Base-by-base conservation (phyloP, 2,797 vertebrate genomes). In the Arrhamphus sclerolepis region DNA sequence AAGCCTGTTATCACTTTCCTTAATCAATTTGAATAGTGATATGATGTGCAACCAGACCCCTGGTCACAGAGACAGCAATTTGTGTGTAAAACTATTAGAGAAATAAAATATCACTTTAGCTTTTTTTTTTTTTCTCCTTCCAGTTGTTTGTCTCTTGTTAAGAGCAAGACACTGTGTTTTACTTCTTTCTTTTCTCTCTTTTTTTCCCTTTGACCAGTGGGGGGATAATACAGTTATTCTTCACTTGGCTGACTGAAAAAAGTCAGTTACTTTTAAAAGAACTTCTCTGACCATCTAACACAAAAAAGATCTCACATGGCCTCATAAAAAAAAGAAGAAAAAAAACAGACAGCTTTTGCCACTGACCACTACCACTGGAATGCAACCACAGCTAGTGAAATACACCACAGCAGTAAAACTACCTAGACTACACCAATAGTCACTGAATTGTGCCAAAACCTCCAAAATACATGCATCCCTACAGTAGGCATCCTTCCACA, bases 341-440 rank as follows among this genome's bases (percentile, higher is more conserved):
- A 66, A 80, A 80, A 83, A 83, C 60, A 79, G 71, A 84, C 69
- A 62, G 70, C 49, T 70, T 67, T 70, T 70, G 67, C 80, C 84
- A 86, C 82, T 84, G 85, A 87, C 86, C 86, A 83, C 66, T 47
- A 82, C 84, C 86, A 83, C 80, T 79, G 87, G 89, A 90, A 90
- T 89, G 84, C 62, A 47, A 88, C 84, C 89, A 72, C 89, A 87
- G 78, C 80, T 82, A 89, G 83, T 86, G 78, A 89, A 88, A 85
- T 81, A 72, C 56, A 84, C 87, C 87, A 72, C 89, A 88, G 87
- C 75, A 77, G 76, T 81, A 75, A 87, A 88, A 87, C 82, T 84
- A 88, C 86, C 85, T 82, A 85, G 75, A 85, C 81, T 80, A 83
- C 82, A 89, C 85, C 83, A 88, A 83, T 81, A 87, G 82, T 82